Evolutionary conservation across 2,888 invertebrate species (phyloP).

Genomic region (Pammene aurita): DNA sequence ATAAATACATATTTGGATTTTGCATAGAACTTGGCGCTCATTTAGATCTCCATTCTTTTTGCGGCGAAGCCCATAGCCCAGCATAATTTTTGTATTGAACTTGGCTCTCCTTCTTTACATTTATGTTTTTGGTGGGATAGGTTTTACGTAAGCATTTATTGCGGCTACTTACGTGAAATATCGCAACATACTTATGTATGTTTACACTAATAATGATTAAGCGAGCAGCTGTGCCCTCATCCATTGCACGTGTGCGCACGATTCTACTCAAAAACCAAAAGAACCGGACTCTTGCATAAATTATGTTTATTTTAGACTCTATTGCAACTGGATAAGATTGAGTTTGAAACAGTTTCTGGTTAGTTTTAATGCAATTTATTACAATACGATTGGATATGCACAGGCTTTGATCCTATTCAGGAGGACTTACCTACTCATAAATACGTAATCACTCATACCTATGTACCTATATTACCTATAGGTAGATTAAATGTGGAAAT

Average conservation of each 20-base stretch:
- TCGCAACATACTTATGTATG: constrained; percentile 45
- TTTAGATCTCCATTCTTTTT: too few relatives aligned
- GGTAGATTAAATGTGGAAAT: too few relatives aligned
- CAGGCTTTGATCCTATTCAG: constrained; percentile 19
- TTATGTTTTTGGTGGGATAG: too few relatives aligned
- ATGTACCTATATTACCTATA: not conserved
- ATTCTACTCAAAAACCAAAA: constrained; percentile 2
- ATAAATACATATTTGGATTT: too few relatives aligned
- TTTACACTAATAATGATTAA: constrained; percentile 31
- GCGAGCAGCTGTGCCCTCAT: constrained; percentile 18
- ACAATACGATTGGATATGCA: not conserved
- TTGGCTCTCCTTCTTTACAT: too few relatives aligned
- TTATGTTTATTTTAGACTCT: not conserved
- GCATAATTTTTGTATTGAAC: too few relatives aligned
- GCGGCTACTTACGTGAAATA: constrained; percentile 55
- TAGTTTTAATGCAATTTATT: not conserved
- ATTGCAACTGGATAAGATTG: not conserved
- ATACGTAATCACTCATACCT: not conserved
- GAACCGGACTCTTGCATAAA: not conserved
- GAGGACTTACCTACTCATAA: constrained; percentile 1
- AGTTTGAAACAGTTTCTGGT: not conserved
- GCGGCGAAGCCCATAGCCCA: too few relatives aligned
- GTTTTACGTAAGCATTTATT: constrained; percentile 17
- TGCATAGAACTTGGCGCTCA: too few relatives aligned
- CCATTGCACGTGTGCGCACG: constrained; percentile 22